A percentile compares a stretch with the other conserved stretches of the same genome.
phyloP scores from a whole-genome alignment of 2,888 invertebrate genomes.

The Steinernema scapterisci region DNA sequence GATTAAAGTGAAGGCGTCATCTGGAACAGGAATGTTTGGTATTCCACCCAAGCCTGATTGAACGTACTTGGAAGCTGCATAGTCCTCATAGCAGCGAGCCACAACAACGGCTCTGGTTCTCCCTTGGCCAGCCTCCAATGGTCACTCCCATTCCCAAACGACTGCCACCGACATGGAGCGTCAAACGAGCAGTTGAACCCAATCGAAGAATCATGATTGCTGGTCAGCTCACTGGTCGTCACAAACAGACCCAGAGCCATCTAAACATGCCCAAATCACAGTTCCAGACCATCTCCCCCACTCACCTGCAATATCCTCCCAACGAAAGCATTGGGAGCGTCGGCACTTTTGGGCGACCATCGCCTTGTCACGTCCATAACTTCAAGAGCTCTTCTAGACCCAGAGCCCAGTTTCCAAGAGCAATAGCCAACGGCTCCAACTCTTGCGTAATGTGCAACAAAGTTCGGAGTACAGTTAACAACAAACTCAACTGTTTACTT shows the following conservation, averaged over 20 bases:
- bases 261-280: conserved; percentile 43
- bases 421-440: too few relatives aligned
- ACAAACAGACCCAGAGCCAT: conserved; percentile 65
- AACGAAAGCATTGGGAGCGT: conserved; percentile 46
- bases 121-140: conserved; percentile 61
- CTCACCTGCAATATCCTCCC: conserved; percentile 51
- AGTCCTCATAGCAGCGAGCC: conserved; percentile 66
- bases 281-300: background rate
- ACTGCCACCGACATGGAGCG: conserved; percentile 55
- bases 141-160: conserved; percentile 42
- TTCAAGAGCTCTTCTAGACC: background rate
- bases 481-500: conserved; percentile 10
- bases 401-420: too few relatives aligned
- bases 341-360: conserved; percentile 25
- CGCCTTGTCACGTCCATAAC: background rate
- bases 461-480: background rate
- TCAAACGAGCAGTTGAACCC: conserved; percentile 63
- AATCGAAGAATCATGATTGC: conserved; percentile 44
- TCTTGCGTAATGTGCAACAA: background rate
- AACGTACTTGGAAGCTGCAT: conserved; percentile 59
- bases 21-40: conserved; percentile 37
- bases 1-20: conserved; percentile 61
- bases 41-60: background rate
- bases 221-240: conserved; percentile 61
- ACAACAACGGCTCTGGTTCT: conserved; percentile 63